Evolutionary conservation across 1,140 invertebrate species (phyloP).

Genomic region (Habropoda laboriosa): DNA sequence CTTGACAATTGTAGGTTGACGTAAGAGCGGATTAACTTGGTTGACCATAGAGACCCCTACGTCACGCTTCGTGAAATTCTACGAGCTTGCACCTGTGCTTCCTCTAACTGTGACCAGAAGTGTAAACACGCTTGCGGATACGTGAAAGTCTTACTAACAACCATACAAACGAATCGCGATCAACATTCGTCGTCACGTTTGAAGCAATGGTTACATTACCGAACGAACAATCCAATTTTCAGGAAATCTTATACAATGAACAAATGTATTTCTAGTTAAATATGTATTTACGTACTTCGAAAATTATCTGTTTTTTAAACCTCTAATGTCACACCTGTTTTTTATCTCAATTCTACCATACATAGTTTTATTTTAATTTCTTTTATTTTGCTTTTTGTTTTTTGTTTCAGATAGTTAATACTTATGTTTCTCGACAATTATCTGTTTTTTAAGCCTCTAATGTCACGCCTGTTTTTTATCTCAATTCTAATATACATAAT

Average conservation of each 20-base stretch:
- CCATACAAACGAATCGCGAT: slow-evolving; percentile 53
- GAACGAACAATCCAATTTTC: slow-evolving; percentile 3
- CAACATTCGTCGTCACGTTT: slow-evolving; percentile 31
- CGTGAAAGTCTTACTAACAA: slow-evolving; percentile 54
- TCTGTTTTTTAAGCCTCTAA: too few species aligned
- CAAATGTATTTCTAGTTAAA: too few species aligned
- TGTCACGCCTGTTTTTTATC: too few species aligned
- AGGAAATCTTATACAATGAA: slow-evolving; percentile 1
- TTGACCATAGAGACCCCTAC: slow-evolving; percentile 64
- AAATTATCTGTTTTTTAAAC: too few species aligned
- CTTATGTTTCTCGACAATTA: too few species aligned
- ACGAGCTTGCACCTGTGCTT: slow-evolving; percentile 56
- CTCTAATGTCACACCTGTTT: too few species aligned
- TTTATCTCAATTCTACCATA: too few species aligned
- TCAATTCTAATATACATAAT: too few species aligned
- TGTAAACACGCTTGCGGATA: slow-evolving; percentile 54
- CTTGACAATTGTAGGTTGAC: slow-evolving; percentile 38
- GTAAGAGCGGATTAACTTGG: slow-evolving; percentile 53
- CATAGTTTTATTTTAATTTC: too few species aligned
- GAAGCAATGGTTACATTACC: slow-evolving; percentile 5
- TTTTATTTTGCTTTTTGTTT: too few species aligned
- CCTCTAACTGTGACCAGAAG: slow-evolving; percentile 48
- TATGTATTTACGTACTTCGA: neutral
- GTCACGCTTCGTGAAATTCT: slow-evolving; percentile 61
- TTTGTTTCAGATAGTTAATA: too few species aligned